Evolutionary conservation across 2,888 invertebrate species (phyloP).

Genomic region (Diaphora mendica): DNA sequence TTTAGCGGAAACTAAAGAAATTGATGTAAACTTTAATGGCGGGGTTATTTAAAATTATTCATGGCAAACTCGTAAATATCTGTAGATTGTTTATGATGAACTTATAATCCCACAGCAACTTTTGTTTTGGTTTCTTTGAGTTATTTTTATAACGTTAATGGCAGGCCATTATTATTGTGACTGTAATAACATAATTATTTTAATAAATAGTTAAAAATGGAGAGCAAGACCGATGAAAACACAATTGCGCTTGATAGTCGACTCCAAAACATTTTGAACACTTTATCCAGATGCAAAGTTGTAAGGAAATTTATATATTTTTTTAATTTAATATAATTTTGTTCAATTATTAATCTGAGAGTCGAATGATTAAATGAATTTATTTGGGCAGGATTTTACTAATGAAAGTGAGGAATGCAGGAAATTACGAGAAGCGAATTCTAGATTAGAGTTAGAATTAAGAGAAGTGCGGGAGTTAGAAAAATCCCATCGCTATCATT

Average conservation of each 20-base stretch:
- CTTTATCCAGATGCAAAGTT: slow-evolving; percentile 74
- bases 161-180: background rate
- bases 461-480: slow-evolving; percentile 75
- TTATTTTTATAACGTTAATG: background rate
- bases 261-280: slow-evolving; percentile 68
- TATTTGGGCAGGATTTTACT: slow-evolving; percentile 60
- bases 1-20: background rate
- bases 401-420: slow-evolving; percentile 73
- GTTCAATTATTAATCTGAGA: background rate
- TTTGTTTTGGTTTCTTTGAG: background rate
- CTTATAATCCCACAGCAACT: background rate
- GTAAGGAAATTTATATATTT: slow-evolving; percentile 51
- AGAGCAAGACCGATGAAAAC: slow-evolving; percentile 51
- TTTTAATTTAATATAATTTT: background rate
- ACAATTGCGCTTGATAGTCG: slow-evolving; percentile 52
- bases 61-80: background rate
- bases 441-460: slow-evolving; percentile 72
- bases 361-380: background rate
- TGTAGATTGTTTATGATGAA: background rate
- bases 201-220: slow-evolving; percentile 34
- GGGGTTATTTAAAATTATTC: slow-evolving; percentile 11
- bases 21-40: background rate
- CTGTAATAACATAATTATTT: background rate
- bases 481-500: slow-evolving; percentile 79
- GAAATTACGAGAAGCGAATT: slow-evolving; percentile 67